phyloP scores from a whole-genome alignment of 2,797 vertebrate genomes.

The Taenioides sp. region DNA sequence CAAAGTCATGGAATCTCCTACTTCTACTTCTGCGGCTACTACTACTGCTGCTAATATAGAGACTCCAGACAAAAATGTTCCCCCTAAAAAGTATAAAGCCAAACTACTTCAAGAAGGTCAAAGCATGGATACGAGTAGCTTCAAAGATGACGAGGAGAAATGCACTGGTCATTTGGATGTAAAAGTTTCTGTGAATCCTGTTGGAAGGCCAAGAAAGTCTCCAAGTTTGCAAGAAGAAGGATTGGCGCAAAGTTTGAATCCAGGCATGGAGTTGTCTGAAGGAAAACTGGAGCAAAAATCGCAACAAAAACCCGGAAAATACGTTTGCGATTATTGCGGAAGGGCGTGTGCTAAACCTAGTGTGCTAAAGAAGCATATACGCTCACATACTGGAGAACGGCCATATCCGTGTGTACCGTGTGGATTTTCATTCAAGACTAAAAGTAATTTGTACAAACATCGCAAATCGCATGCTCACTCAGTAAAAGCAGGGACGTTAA shows the following conservation, averaged over 20 bases:
- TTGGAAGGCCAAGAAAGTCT: constrained; percentile 78
- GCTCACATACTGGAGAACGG: constrained; percentile 96
- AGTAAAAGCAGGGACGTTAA: constrained; percentile 94
- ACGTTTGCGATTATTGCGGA: constrained; percentile 97
- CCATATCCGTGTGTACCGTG: constrained; percentile 97
- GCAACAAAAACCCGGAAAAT: constrained; percentile 95
- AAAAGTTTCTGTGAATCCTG: constrained; percentile 69
- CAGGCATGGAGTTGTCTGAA: constrained; percentile 85
- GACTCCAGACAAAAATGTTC: constrained; percentile 83
- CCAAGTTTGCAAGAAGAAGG: constrained; percentile 78
- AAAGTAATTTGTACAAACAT: constrained; percentile 99
- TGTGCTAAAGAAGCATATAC: constrained; percentile 98
- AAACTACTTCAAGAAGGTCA: constrained; percentile 81
- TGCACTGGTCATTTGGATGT: constrained; percentile 61
- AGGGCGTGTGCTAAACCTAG: constrained; percentile 99
- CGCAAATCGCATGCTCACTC: constrained; percentile 98
- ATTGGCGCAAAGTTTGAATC: constrained; percentile 86
- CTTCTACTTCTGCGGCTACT: constrained; percentile 59
- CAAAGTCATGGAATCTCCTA: constrained; percentile 87
- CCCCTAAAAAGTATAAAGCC: constrained; percentile 82
- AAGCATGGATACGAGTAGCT: constrained; percentile 74
- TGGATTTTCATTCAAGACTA: constrained; percentile 99
- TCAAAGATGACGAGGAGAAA: constrained; percentile 81
- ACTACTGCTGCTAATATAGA: constrained; percentile 59
- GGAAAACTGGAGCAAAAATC: constrained; percentile 92